Conservation (phyloP, 2,797 vertebrate genomes). For the Chloroceryle inda region DNA sequence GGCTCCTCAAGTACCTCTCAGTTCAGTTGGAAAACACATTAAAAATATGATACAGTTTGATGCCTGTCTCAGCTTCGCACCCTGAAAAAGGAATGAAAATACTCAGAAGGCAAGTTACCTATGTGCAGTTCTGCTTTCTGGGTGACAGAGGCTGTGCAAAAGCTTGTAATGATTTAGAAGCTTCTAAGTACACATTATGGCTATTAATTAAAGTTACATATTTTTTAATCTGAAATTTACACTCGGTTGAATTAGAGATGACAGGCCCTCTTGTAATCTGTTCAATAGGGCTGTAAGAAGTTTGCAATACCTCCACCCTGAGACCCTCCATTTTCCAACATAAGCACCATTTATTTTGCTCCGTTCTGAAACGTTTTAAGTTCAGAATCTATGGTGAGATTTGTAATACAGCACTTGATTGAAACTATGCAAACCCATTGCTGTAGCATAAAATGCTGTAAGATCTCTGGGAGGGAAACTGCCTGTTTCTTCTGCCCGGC, state of each 20-base stretch:
- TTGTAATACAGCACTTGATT: not conserved
- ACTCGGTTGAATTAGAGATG: not conserved
- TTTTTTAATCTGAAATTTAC: conserved; percentile 1
- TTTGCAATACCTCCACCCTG: not conserved
- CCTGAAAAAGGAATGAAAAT: not conserved
- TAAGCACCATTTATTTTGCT: not conserved
- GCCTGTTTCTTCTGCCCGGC: not conserved
- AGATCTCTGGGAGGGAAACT: not conserved
- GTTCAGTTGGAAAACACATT: not conserved
- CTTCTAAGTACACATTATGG: not conserved
- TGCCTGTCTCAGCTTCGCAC: not conserved
- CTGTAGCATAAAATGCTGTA: not conserved
- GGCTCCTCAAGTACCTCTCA: not conserved
- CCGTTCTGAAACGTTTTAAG: not conserved
- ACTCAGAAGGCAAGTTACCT: not conserved
- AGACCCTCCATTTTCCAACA: not conserved
- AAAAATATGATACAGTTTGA: not conserved
- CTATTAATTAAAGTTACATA: not conserved
- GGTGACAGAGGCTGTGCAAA: not conserved
- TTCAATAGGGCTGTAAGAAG: not conserved
- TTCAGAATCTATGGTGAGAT: not conserved
- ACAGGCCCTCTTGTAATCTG: not conserved
- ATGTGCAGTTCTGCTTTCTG: not conserved
- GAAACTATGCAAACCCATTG: not conserved
- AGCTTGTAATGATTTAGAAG: not conserved